These are phyloP conservation scores for Lophotis ruficrista DNA, from an alignment of 2,113 vertebrate genomes.

Conservation along the genomic window DNA sequence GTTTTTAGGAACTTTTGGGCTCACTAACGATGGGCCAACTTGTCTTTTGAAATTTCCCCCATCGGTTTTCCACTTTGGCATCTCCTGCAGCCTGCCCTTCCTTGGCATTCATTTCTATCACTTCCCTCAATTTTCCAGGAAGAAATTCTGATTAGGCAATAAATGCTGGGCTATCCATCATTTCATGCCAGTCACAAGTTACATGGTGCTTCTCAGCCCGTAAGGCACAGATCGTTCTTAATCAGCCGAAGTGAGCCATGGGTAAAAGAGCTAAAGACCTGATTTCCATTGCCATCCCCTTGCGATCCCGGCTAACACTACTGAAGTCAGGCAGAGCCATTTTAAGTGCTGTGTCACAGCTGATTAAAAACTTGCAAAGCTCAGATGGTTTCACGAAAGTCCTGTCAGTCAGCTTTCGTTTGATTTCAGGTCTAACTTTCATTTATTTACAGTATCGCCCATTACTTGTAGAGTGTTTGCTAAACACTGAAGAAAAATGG, in stretches of 20 bases:
- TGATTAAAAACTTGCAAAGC: background rate
- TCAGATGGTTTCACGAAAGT: background rate
- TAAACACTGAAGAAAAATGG: constrained; percentile 34
- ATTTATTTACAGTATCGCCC: background rate
- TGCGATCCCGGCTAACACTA: background rate
- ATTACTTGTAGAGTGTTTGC: constrained; percentile 24
- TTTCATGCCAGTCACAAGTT: background rate
- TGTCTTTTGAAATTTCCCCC: background rate
- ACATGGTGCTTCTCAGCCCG: background rate
- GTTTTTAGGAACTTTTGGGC: background rate
- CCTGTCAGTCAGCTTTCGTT: background rate
- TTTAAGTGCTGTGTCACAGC: background rate
- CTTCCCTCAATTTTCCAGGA: background rate
- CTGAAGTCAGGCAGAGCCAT: background rate
- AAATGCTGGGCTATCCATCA: background rate
- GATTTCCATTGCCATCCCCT: background rate
- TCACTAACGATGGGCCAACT: background rate
- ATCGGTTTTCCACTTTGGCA: background rate
- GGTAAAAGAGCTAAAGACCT: background rate
- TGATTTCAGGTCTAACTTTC: constrained; percentile 26
- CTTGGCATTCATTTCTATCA: background rate
- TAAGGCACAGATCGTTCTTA: background rate
- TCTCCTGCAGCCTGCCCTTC: background rate
- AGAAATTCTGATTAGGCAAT: background rate
- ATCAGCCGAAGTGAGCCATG: background rate